phyloP scores from a whole-genome alignment of 2,113 vertebrate species.

The Abramis brama region DNA sequence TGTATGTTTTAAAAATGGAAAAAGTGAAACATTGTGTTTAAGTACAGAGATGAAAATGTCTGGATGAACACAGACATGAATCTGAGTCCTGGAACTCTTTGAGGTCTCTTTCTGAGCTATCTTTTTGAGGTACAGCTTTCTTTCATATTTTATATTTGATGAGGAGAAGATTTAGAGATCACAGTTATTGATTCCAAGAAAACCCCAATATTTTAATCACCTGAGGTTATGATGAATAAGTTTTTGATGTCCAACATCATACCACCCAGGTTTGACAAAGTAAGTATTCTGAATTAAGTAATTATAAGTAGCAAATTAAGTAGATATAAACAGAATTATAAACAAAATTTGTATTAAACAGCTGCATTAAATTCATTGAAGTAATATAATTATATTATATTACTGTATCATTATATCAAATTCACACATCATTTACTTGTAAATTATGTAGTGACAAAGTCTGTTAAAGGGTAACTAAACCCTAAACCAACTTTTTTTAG shows the following conservation, averaged over 20 bases:
- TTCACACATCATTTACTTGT: no score
- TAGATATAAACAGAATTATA: background rate
- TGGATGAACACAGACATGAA: constrained; percentile 5
- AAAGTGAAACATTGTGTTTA: background rate
- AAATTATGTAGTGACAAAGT: no score
- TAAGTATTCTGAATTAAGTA: background rate
- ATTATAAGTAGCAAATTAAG: background rate
- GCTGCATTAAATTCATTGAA: background rate
- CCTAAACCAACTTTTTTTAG: no score
- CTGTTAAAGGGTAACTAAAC: no score
- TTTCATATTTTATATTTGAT: constrained; percentile 2
- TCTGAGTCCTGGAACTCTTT: background rate
- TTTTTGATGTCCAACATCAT: constrained; percentile 2
- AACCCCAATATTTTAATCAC: constrained; percentile 10
- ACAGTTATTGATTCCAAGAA: constrained; percentile 1
- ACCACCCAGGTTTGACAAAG: background rate
- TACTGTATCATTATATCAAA: no score
- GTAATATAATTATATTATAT: background rate
- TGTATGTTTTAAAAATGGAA: background rate
- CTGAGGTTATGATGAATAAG: background rate
- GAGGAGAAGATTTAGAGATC: background rate
- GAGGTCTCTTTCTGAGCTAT: background rate
- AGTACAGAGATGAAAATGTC: constrained; percentile 14
- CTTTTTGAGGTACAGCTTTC: constrained; percentile 1
- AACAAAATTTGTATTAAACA: background rate